A percentile compares a stretch with the other conserved stretches of the same genome.
Evolutionary conservation across 2,113 vertebrate species (phyloP).

Genomic region (Atrichornis clamosus): DNA sequence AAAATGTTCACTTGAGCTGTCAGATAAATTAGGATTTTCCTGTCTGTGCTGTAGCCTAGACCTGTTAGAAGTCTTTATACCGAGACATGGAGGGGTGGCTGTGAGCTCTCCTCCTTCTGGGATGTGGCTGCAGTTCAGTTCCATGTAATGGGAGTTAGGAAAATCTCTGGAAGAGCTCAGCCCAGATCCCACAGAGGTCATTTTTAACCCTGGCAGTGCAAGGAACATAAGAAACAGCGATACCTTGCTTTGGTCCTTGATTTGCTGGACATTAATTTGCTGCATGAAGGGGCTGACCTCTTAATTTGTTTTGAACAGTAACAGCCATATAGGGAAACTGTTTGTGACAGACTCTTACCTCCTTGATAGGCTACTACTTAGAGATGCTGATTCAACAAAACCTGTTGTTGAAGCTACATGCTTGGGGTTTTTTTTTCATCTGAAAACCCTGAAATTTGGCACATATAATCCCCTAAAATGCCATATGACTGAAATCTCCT

Average conservation of each 20-base stretch:
- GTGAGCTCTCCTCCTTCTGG: neutral
- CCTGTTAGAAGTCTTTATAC: rapidly evolving
- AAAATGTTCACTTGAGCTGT: neutral
- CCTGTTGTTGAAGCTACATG: neutral
- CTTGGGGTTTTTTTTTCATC: neutral
- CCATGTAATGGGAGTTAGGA: rapidly evolving
- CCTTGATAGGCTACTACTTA: neutral
- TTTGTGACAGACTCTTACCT: neutral
- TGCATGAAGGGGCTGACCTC: neutral
- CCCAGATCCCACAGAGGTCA: too few relatives aligned
- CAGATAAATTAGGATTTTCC: neutral
- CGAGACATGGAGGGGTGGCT: rapidly evolving
- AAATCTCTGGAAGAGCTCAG: neutral
- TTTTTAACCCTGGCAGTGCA: neutral
- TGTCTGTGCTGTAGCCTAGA: neutral
- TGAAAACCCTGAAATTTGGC: neutral
- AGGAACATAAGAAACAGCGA: neutral
- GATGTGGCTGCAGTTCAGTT: neutral
- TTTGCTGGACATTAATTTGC: neutral
- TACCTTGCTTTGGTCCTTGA: neutral
- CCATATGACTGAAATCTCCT: neutral
- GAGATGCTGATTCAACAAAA: neutral
- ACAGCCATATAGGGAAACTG: neutral
- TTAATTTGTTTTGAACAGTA: neutral
- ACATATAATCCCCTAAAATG: neutral